Evolutionary conservation across 2,888 invertebrate species (phyloP), one percentile per base, ranked within the genome.

Genomic region (Eupithecia insigniata): DNA sequence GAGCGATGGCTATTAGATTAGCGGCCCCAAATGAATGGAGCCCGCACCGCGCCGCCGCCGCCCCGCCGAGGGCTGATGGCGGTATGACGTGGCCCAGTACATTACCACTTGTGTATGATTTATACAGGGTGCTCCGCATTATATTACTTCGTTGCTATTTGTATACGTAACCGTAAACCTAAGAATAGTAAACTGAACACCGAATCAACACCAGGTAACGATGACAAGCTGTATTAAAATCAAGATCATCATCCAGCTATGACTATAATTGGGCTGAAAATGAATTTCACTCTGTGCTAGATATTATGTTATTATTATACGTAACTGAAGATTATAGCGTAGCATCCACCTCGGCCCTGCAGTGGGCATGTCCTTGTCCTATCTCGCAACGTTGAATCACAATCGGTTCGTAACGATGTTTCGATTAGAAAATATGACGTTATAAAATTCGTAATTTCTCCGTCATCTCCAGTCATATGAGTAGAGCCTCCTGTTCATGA

Each of bases 1-100:
- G 69, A 67, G 69, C 66, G 69, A 67, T 69, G 71, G 46, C 22
- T 67, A 74, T 74, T 71, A 36, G 70, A 71, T 69, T 71, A 69
- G 62, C n/a, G 14, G 55, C 71, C 74, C 74, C 67, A 60, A 71
- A 65, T 67, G 68, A 46, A 36, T 58, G 7, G 28, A 30, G 26
- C 58, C 26, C 22, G 34, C 3, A 1, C 34, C 34, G 34, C 36
- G 36, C 7, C 68, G 69, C 43, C 32, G 65, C n/a, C n/a, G n/a
- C n/a, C n/a, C n/a, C 60, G 22, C 30, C 36, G 7, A 4, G 43
- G 43, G 64, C 69, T 71, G 74, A 71, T 72, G 74, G 65, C 69
- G 67, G 69, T 51, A 67, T 74, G 74, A 71, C 74, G 74, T 74
- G 74, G 70, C 43, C 32, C 16, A 69, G 26, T 64, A 60, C 69